Evolutionary conservation across 2,888 invertebrate genomes (phyloP).

Genomic region (Meandrusa payeni): DNA sequence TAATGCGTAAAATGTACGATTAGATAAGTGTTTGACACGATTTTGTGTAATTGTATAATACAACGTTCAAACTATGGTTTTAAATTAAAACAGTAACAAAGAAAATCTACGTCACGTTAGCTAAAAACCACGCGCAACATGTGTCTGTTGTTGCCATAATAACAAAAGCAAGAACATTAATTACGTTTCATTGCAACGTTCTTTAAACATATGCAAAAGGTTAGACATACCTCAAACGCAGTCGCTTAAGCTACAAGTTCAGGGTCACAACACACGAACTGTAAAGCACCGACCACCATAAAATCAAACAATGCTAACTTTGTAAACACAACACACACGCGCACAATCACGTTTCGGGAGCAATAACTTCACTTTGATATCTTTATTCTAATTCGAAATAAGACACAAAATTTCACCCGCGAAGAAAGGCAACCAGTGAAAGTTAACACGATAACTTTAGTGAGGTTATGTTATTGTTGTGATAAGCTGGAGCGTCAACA

Average conservation of each 20-base stretch:
- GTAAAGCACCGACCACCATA: slow-evolving; percentile 42
- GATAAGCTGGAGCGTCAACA: slow-evolving; percentile 42
- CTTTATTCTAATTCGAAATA: slow-evolving; percentile 6
- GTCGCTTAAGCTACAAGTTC: slow-evolving; percentile 58
- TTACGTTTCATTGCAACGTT: background rate
- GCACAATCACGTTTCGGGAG: slow-evolving; percentile 28
- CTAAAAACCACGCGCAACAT: slow-evolving; percentile 9
- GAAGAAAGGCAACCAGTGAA: slow-evolving; percentile 39
- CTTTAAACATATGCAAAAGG: slow-evolving; percentile 16
- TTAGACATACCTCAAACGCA: slow-evolving; percentile 49
- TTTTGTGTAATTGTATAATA: too few relatives aligned
- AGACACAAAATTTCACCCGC: slow-evolving; percentile 23
- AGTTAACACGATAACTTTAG: slow-evolving; percentile 50
- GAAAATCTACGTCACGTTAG: slow-evolving; percentile 3
- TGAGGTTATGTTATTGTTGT: slow-evolving; percentile 67
- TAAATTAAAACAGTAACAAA: too few relatives aligned
- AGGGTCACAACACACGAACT: slow-evolving; percentile 52
- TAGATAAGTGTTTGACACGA: too few relatives aligned
- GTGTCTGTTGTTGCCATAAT: background rate
- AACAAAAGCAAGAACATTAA: background rate
- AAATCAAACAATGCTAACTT: slow-evolving; percentile 57
- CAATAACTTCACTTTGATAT: slow-evolving; percentile 20
- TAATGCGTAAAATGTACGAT: too few relatives aligned
- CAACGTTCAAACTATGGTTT: too few relatives aligned
- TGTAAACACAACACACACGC: slow-evolving; percentile 56